Evolutionary conservation across 2,113 vertebrate genomes (phyloP), one percentile per base, ranked within the genome.

Genomic region (Camelus dromedarius): DNA sequence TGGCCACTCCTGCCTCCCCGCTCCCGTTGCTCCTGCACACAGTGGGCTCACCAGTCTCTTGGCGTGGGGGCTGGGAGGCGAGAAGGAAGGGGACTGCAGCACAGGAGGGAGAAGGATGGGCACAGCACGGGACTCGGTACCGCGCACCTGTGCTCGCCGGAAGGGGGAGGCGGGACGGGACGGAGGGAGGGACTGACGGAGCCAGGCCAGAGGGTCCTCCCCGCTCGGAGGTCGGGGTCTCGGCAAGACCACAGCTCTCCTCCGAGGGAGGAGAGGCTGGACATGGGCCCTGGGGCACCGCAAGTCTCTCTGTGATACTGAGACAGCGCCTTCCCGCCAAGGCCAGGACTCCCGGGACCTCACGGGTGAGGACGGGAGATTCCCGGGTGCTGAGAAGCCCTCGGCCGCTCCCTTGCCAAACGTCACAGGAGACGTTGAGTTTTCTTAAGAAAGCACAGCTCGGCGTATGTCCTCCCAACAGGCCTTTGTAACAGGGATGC

Each of bases 1-100:
- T 2, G 8, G 28, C n/a, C 6, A 38, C 42, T 67, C n/a, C 28
- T 0, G 0, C 3, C 14, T 64, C 30, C 35, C 32, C 8, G 2
- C 15, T 22, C 28, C 35, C 26, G 6, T 22, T 54, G 66, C 67
- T 50, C 69, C 76, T 5, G 48, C 6, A 4, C 1, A 10, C 0
- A 8, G 69, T 8, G 58, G 60, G 60, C 80, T 89, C 87, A 13
- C 19, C 75, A 7, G 14, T 50, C 26, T 26, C 11, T 81, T 1
- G 3, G 52, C 5, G 28, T 14, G 8, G 16, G 46, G 12, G 3
- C 54, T 67, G 26, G 12, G 19, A 87, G 75, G 54, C 64, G 8
- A 80, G 70, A 64, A 83, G 66, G 22, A 67, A 64, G 30, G 11
- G 38, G 62, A 28, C 6, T 18, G 0, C 22, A 32, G 50, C 38